These are phyloP conservation scores for Drosophila anceps DNA, from an alignment of 2,888 invertebrate species.

Conservation along the genomic window DNA sequence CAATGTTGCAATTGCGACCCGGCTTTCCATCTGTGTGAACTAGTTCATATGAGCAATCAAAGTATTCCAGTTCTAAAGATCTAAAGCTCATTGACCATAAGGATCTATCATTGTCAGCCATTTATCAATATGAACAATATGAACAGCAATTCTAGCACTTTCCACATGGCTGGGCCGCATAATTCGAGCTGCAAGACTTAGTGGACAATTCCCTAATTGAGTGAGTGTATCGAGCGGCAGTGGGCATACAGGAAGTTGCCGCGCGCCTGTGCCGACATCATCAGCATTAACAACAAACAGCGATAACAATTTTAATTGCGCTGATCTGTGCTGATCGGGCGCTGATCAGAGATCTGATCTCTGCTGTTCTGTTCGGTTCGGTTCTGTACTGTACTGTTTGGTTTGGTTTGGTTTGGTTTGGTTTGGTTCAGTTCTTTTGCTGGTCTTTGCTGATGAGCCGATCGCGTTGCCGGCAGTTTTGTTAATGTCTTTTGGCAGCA, in stretches of 20 bases:
- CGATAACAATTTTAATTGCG: slow-evolving; percentile 79
- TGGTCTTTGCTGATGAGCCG: slow-evolving; percentile 35
- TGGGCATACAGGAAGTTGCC: slow-evolving; percentile 67
- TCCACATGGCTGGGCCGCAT: not conserved
- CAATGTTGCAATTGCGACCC: too few relatives aligned
- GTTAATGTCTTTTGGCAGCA: slow-evolving; percentile 80
- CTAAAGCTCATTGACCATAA: not conserved
- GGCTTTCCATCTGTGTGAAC: too few relatives aligned
- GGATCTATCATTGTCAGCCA: not conserved
- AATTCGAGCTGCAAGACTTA: not conserved
- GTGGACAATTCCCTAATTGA: slow-evolving; percentile 8
- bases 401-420: not conserved
- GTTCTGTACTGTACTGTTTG: not conserved
- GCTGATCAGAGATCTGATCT: slow-evolving; percentile 8
- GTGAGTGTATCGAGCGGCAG: slow-evolving; percentile 31
- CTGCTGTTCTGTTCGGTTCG: slow-evolving; percentile 5
- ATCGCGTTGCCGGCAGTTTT: slow-evolving; percentile 62
- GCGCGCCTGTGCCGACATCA: slow-evolving; percentile 35
- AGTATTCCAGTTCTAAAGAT: not conserved
- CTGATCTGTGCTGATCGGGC: slow-evolving; percentile 59
- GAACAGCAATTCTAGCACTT: not conserved
- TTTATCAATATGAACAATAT: not conserved
- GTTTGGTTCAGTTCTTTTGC: slow-evolving; percentile 9
- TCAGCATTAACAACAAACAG: slow-evolving; percentile 76
- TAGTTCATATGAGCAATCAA: too few relatives aligned